Evolutionary conservation across 1,140 invertebrate genomes (phyloP).

Genomic region (Zaprionus vittiger): DNA sequence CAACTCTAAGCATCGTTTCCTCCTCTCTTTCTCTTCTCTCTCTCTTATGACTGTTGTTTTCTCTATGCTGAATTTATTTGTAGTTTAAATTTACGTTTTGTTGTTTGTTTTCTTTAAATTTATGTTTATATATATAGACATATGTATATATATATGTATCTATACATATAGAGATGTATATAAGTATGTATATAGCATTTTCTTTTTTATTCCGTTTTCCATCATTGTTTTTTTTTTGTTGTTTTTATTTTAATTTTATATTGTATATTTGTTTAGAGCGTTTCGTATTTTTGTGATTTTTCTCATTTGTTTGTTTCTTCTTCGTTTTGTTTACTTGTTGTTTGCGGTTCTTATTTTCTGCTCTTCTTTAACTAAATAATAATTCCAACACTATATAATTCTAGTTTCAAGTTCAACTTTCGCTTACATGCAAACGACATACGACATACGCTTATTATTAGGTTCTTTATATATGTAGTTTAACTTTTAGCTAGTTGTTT

Average conservation of each 20-base stretch:
- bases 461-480: constrained; percentile 83
- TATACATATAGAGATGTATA: constrained; percentile 47
- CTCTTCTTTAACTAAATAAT: constrained; percentile 77
- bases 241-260: constrained; percentile 26
- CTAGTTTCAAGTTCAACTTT: constrained; percentile 83
- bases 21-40: constrained; percentile 38
- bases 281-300: constrained; percentile 37
- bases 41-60: constrained; percentile 52
- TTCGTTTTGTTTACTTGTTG: constrained; percentile 51
- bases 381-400: constrained; percentile 83
- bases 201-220: constrained; percentile 21
- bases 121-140: constrained; percentile 62
- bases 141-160: constrained; percentile 47
- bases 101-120: constrained; percentile 59
- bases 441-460: constrained; percentile 80
- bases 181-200: constrained; percentile 50
- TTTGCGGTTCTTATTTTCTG: constrained; percentile 56
- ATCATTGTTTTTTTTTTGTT: constrained; percentile 59
- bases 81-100: constrained; percentile 78
- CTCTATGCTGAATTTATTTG: constrained; percentile 61
- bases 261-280: constrained; percentile 23
- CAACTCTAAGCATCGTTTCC: constrained; percentile 79
- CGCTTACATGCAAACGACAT: constrained; percentile 81
- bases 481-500: constrained; percentile 83
- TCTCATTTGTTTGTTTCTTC: constrained; percentile 37